These are phyloP conservation scores for Meta bourneti DNA, from an alignment of 2,888 invertebrate genomes.

Conservation along the genomic window DNA sequence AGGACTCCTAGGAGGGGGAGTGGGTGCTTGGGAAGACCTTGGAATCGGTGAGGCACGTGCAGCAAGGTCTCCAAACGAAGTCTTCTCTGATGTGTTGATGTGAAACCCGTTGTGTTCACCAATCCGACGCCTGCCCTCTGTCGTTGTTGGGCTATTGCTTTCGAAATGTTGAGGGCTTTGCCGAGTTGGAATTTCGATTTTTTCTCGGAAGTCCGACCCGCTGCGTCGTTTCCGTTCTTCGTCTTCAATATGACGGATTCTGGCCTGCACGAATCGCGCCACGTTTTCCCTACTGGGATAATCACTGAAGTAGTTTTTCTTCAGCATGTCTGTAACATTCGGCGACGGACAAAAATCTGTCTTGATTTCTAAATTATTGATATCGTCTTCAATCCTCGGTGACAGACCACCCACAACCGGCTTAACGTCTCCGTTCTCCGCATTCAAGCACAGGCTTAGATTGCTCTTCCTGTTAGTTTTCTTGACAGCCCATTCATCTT, in stretches of 20 bases:
- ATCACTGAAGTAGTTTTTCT: constrained; percentile 72
- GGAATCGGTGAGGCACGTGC: constrained; percentile 41
- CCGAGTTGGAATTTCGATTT: constrained; percentile 11
- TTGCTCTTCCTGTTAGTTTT: constrained; percentile 41
- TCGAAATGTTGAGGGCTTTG: constrained; percentile 30
- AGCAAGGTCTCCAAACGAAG: not conserved
- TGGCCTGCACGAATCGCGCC: constrained; percentile 41
- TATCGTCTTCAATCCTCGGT: not conserved
- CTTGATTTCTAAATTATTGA: constrained; percentile 43
- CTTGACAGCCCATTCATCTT: constrained; percentile 50
- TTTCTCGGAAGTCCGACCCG: constrained; percentile 46
- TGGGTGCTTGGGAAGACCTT: constrained; percentile 54
- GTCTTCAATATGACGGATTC: constrained; percentile 46
- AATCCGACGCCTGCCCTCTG: not conserved
- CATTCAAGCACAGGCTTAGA: constrained; percentile 56
- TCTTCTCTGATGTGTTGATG: not conserved
- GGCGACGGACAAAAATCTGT: constrained; percentile 62
- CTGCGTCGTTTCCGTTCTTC: constrained; percentile 54
- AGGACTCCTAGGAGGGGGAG: constrained; percentile 71
- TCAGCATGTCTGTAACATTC: constrained; percentile 43
- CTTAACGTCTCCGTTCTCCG: constrained; percentile 19
- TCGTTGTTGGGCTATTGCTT: constrained; percentile 14
- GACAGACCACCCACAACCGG: not conserved
- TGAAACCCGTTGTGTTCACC: not conserved
- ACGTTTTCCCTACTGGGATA: constrained; percentile 54